These are phyloP conservation scores for Diachasmimorpha longicaudata DNA, from an alignment of 1,140 invertebrate species.

Conservation along the genomic window DNA sequence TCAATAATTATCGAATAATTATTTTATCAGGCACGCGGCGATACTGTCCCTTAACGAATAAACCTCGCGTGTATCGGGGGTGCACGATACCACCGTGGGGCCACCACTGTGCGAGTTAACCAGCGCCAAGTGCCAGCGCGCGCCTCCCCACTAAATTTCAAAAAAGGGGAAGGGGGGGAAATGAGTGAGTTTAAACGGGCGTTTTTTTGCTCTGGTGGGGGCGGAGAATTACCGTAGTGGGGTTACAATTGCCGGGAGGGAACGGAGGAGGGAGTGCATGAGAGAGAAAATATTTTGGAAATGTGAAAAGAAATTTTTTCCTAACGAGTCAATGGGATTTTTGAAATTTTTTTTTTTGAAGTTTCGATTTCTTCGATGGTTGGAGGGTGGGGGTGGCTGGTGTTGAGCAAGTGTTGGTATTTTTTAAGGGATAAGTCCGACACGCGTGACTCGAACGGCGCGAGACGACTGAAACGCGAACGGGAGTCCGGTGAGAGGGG, in stretches of 20 bases:
- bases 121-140: slow-evolving; percentile 28
- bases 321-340: not conserved
- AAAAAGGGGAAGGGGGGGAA: not conserved
- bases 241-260: slow-evolving; percentile 3
- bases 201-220: not conserved
- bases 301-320: not conserved
- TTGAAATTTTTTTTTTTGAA: not conserved
- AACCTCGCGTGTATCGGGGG: slow-evolving; percentile 45
- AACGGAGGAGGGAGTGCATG: too few species aligned
- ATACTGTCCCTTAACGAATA: slow-evolving; percentile 27
- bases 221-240: slow-evolving; percentile 17
- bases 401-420: slow-evolving; percentile 29
- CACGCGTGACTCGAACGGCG: slow-evolving; percentile 55
- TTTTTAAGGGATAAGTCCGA: slow-evolving; percentile 26
- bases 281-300: too few species aligned
- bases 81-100: slow-evolving; percentile 40
- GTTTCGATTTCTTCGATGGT: not conserved
- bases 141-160: not conserved
- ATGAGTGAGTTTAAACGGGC: not conserved
- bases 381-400: not conserved
- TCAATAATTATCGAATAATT: too few species aligned
- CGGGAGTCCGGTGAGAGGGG: not conserved
- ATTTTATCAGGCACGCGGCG: too few species aligned
- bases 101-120: slow-evolving; percentile 29
- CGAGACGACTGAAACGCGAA: slow-evolving; percentile 52